phyloP scores from a whole-genome alignment of 2,113 vertebrate species.

The Eptatretus burgeri region DNA sequence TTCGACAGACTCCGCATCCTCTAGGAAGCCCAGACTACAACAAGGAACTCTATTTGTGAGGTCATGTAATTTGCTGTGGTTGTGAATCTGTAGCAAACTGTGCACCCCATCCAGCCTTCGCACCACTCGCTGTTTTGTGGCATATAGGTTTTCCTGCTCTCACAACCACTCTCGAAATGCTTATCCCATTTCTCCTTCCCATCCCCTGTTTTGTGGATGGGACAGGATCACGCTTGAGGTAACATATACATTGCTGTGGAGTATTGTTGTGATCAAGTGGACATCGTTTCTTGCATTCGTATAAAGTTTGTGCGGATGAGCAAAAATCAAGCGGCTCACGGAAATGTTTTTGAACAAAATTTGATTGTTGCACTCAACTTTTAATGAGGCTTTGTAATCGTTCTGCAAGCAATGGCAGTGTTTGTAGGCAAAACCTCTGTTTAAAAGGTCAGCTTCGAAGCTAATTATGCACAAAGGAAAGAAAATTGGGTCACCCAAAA shows the following conservation, averaged over 20 bases:
- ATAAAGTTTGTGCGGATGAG: too few relatives aligned
- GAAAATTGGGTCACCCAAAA: too few relatives aligned
- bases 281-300: too few relatives aligned
- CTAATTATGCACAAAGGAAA: too few relatives aligned
- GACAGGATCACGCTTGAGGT: background rate
- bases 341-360: too few relatives aligned
- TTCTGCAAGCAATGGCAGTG: too few relatives aligned
- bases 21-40: slow-evolving; percentile 4
- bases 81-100: background rate
- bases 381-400: too few relatives aligned
- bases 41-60: slow-evolving; percentile 5
- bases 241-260: background rate
- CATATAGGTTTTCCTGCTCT: background rate
- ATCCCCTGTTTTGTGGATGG: background rate
- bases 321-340: too few relatives aligned
- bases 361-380: too few relatives aligned
- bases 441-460: too few relatives aligned
- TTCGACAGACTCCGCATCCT: background rate
- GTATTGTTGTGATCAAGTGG: too few relatives aligned
- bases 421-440: too few relatives aligned
- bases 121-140: background rate
- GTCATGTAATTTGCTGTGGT: background rate
- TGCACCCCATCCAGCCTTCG: background rate
- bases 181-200: background rate
- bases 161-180: background rate